phyloP scores from a whole-genome alignment of 1,140 invertebrate genomes.

The Aphis gossypii region DNA sequence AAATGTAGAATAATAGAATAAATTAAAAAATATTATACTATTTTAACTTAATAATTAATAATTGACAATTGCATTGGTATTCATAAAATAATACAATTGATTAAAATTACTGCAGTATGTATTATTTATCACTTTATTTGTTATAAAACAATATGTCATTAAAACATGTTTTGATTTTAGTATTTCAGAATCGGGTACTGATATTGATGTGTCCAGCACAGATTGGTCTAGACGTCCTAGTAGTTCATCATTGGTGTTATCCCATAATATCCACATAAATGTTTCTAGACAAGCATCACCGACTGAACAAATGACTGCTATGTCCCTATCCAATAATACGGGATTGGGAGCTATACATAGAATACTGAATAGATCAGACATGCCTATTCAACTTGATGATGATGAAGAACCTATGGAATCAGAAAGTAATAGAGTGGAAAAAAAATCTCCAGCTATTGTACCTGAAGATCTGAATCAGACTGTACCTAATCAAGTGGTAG shows the following conservation, averaged over 20 bases:
- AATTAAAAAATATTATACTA: too few relatives aligned
- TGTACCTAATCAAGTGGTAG: slow-evolving; percentile 13
- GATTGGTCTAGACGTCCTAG: slow-evolving; percentile 56
- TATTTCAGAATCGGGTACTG: slow-evolving; percentile 54
- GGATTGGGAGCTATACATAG: slow-evolving; percentile 55
- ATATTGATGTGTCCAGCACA: slow-evolving; percentile 45
- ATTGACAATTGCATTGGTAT: background rate
- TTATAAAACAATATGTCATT: background rate
- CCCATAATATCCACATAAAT: slow-evolving; percentile 50
- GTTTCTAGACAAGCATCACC: slow-evolving; percentile 55
- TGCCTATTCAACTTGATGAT: slow-evolving; percentile 51
- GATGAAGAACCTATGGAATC: slow-evolving; percentile 48
- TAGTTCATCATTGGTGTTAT: slow-evolving; percentile 41
- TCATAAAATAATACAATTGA: background rate
- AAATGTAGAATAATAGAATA: background rate
- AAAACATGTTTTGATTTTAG: background rate
- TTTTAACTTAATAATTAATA: background rate
- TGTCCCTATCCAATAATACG: slow-evolving; percentile 40
- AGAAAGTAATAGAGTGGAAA: slow-evolving; percentile 32
- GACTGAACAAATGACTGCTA: slow-evolving; percentile 52
- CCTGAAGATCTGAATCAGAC: slow-evolving; percentile 15
- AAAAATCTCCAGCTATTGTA: slow-evolving; percentile 10
- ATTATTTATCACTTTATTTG: background rate
- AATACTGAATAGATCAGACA: slow-evolving; percentile 46
- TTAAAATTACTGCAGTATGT: background rate